phyloP scores from a whole-genome alignment of 2,113 vertebrate genomes.

The Galbula dea region DNA sequence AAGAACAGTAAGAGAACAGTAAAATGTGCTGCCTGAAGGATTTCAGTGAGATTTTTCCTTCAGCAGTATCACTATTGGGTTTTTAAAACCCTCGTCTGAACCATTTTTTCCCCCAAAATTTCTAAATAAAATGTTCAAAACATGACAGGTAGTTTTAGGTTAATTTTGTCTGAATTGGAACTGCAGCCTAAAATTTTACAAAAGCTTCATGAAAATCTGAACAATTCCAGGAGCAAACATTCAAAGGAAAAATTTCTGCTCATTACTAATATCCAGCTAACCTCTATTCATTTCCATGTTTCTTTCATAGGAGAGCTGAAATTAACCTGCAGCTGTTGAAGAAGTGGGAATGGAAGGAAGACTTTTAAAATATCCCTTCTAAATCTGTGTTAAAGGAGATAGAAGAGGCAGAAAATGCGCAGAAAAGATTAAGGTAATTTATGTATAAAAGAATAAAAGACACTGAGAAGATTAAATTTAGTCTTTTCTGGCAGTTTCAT shows the following conservation, averaged over 20 bases:
- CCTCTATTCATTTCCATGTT: neutral
- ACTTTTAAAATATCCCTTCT: neutral
- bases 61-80: neutral
- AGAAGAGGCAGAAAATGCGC: neutral
- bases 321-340: neutral
- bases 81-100: neutral
- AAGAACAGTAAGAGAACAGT: neutral
- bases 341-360: constrained; percentile 25
- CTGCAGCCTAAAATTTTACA: neutral
- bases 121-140: neutral
- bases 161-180: neutral
- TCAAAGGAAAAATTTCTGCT: neutral
- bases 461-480: constrained; percentile 47
- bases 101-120: neutral
- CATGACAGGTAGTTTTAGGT: neutral
- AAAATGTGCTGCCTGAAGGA: neutral
- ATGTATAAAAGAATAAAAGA: constrained; percentile 24
- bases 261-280: neutral
- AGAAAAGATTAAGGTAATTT: constrained; percentile 14
- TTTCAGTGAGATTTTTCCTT: neutral
- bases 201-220: neutral
- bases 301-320: neutral
- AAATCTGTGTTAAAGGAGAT: constrained; percentile 5
- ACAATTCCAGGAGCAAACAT: neutral
- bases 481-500: constrained; percentile 35